Evolutionary conservation across 2,797 vertebrate species (phyloP), one percentile per base, ranked within the genome.

Genomic region (Cephalopachus bancanus): DNA sequence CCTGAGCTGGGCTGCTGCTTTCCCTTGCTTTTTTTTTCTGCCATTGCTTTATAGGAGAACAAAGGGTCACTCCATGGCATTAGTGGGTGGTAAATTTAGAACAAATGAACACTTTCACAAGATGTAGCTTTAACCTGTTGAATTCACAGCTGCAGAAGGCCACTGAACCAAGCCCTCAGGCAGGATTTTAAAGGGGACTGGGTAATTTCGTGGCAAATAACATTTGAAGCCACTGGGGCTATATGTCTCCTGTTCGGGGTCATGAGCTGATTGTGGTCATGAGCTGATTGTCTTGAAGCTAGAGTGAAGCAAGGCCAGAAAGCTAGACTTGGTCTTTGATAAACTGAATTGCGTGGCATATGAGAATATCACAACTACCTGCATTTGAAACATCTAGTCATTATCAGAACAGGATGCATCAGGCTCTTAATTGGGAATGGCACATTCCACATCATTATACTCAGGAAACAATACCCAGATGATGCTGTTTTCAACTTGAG

Each of bases 61-160:
- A 28, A 19, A 24, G 76, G 87, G 78, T 90, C 74, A 60, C 57
- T 83, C 37, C 1, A 10, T 1, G 28, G 83, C 83, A 55, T 93
- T 95, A 88, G 71, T 10, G 3, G 64, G 89, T 83, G 91, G 95
- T 90, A 97, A 97, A 93, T 91, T 95, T 97, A 95, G 93, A 97
- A 96, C 71, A 96, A 92, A 96, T 84, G 78, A 95, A 94, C 57
- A 81, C 80, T 92, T 95, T 74, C 75, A 83, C 37, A 95, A 80
- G 64, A 74, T 57, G 51, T 14, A 7, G 16, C 24, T 95, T 97
- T 96, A 96, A 87, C 94, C 96, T 14, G 0, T 97, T 96, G 92
- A 97, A 97, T 97, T 97, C 83, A 83, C 93, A 19, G 16, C 67
- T 93, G 37, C 10, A 33, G 57, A 72, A 89, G 96, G 91, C 49